A percentile compares a stretch with the other conserved stretches of the same genome.
These are phyloP conservation scores for Drosophila pallidifrons DNA, from an alignment of 1,140 invertebrate species.

Conservation along the genomic window DNA sequence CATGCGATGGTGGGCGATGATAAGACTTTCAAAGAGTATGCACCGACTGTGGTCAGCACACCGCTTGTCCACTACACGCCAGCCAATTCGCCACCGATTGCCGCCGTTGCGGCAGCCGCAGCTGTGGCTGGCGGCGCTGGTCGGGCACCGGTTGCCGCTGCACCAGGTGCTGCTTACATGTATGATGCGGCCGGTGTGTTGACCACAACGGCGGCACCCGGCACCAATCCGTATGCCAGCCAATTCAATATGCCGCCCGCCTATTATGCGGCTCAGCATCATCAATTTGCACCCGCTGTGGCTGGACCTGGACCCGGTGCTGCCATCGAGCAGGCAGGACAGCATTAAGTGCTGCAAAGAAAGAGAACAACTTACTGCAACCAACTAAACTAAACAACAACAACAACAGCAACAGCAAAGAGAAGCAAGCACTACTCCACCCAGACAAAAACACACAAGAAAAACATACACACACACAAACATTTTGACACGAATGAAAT, in stretches of 20 bases:
- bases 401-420: constrained; percentile 5
- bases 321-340: constrained; percentile 68
- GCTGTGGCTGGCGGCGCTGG: constrained; percentile 49
- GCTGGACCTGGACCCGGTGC: constrained; percentile 73
- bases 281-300: constrained; percentile 69
- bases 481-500: constrained; percentile 1
- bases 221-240: constrained; percentile 81
- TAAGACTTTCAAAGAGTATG: constrained; percentile 53
- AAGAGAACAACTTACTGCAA: background rate
- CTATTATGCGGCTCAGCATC: constrained; percentile 72
- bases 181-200: constrained; percentile 78
- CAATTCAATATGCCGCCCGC: constrained; percentile 78
- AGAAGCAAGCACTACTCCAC: constrained; percentile 15
- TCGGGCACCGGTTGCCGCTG: constrained; percentile 58
- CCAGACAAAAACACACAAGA: constrained; percentile 2
- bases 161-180: constrained; percentile 69
- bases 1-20: constrained; percentile 28
- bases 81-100: constrained; percentile 79
- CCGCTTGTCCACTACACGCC: constrained; percentile 73
- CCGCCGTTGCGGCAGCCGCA: constrained; percentile 67
- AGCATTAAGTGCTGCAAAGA: constrained; percentile 50
- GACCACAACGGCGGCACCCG: constrained; percentile 67
- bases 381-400: constrained; percentile 1
- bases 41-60: constrained; percentile 46
- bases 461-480: constrained; percentile 4